Percentiles rank a stretch among this genome's conserved stretches.
phyloP scores from a whole-genome alignment of 2,888 invertebrate species.

The Cosmia trapezina region DNA sequence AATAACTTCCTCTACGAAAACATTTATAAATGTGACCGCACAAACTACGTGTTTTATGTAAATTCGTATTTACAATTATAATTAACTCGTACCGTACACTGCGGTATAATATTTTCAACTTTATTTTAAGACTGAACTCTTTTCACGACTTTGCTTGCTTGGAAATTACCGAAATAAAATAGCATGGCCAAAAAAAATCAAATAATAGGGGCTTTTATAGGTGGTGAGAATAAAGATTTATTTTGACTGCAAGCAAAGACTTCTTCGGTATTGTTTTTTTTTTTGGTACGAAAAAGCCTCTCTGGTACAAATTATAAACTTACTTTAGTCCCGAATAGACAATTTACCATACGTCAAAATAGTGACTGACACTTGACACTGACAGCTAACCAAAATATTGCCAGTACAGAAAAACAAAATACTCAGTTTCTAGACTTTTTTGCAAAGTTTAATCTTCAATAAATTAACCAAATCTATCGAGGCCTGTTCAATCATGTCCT shows the following conservation, averaged over 20 bases:
- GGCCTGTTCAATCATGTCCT: background rate
- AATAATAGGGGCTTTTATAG: background rate
- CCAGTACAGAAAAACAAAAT: slow-evolving; percentile 20
- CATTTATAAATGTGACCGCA: slow-evolving; percentile 4
- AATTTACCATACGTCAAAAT: background rate
- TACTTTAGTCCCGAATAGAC: background rate
- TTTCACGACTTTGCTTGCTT: background rate
- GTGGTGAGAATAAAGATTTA: background rate
- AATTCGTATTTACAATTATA: slow-evolving; percentile 46
- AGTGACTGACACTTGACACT: slow-evolving; percentile 17
- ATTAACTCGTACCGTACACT: slow-evolving; percentile 12
- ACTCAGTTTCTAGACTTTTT: background rate
- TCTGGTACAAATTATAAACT: background rate
- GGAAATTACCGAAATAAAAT: background rate
- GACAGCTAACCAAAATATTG: slow-evolving; percentile 15
- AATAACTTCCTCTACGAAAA: slow-evolving; percentile 14
- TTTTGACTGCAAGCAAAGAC: too few relatives aligned
- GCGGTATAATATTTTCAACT: slow-evolving; percentile 16
- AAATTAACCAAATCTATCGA: background rate
- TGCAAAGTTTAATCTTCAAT: too few relatives aligned
- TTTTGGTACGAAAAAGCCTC: too few relatives aligned
- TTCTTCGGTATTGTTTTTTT: background rate
- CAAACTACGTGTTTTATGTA: slow-evolving; percentile 27
- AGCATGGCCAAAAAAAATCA: background rate
- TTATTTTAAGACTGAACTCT: background rate